A percentile compares a stretch with the other conserved stretches of the same genome.
These are phyloP conservation scores for Pseudomyrmex gracilis DNA, from an alignment of 1,140 invertebrate species.

Conservation along the genomic window DNA sequence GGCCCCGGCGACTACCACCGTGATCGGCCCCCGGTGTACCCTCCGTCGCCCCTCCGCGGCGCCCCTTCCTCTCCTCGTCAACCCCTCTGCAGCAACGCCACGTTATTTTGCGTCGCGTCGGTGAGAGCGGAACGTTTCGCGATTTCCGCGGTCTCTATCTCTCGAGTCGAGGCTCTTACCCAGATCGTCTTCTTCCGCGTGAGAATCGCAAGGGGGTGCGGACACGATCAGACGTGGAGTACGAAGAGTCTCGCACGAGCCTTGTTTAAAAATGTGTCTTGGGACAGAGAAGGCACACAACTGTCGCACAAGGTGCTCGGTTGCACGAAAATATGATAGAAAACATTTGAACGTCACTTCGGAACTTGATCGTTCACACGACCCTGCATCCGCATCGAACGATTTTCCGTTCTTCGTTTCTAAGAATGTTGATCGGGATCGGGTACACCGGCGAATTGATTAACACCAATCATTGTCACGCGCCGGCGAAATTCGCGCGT, in stretches of 20 bases:
- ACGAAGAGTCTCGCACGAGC: too few relatives aligned
- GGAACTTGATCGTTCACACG: slow-evolving; percentile 51
- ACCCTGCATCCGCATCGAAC: slow-evolving; percentile 52
- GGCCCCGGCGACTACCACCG: slow-evolving; percentile 57
- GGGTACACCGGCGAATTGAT: slow-evolving; percentile 77
- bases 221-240: neutral
- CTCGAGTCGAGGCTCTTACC: slow-evolving; percentile 36
- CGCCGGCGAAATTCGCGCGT: slow-evolving; percentile 64
- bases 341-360: slow-evolving; percentile 61
- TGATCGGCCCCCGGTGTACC: slow-evolving; percentile 70
- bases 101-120: slow-evolving; percentile 48
- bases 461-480: slow-evolving; percentile 76
- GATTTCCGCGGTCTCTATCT: slow-evolving; percentile 45
- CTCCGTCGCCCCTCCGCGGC: slow-evolving; percentile 64
- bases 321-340: neutral
- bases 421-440: slow-evolving; percentile 80
- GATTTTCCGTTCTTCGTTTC: slow-evolving; percentile 53
- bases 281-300: neutral
- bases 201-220: neutral
- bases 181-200: slow-evolving; percentile 48
- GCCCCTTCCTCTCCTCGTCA: slow-evolving; percentile 17
- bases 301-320: too few relatives aligned
- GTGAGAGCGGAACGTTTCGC: slow-evolving; percentile 58
- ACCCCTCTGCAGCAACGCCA: slow-evolving; percentile 49
- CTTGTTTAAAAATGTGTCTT: neutral